phyloP scores from a whole-genome alignment of 1,140 invertebrate species.

The Heliconius eleuchia region DNA sequence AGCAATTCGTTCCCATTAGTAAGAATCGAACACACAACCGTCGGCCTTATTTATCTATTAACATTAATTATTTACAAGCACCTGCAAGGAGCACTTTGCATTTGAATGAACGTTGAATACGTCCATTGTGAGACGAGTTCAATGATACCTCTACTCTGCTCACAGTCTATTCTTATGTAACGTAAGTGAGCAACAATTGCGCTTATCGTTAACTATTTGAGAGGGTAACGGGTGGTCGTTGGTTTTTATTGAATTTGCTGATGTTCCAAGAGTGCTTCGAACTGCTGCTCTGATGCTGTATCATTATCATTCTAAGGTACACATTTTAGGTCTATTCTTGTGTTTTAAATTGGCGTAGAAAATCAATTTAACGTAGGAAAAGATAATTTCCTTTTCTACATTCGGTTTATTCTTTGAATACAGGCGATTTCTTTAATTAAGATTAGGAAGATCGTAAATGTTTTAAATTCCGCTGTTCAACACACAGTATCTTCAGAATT shows the following conservation, averaged over 20 bases:
- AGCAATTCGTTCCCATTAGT: too few species aligned
- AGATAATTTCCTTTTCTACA: neutral
- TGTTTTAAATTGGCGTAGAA: neutral
- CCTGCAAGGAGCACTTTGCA: neutral
- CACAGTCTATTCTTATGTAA: constrained; percentile 19
- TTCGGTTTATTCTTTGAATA: neutral
- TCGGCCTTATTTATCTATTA: neutral
- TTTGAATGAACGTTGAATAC: constrained; percentile 15
- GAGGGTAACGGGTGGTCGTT: constrained; percentile 20
- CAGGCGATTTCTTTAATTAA: too few species aligned
- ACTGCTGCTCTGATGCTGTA: neutral
- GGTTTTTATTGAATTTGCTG: constrained; percentile 21
- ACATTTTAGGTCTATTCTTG: neutral
- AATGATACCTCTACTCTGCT: neutral
- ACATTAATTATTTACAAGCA: constrained; percentile 7
- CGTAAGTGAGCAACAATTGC: constrained; percentile 26
- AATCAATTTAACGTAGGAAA: neutral
- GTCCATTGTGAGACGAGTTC: constrained; percentile 11
- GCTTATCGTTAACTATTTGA: constrained; percentile 18
- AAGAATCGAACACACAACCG: too few species aligned
- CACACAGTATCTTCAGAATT: too few species aligned
- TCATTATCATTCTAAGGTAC: neutral
- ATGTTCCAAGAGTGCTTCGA: neutral
- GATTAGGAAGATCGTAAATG: too few species aligned
- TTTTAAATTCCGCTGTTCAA: too few species aligned